Evolutionary conservation across 2,113 vertebrate species (phyloP).

Genomic region (Pyrgilauda ruficollis): DNA sequence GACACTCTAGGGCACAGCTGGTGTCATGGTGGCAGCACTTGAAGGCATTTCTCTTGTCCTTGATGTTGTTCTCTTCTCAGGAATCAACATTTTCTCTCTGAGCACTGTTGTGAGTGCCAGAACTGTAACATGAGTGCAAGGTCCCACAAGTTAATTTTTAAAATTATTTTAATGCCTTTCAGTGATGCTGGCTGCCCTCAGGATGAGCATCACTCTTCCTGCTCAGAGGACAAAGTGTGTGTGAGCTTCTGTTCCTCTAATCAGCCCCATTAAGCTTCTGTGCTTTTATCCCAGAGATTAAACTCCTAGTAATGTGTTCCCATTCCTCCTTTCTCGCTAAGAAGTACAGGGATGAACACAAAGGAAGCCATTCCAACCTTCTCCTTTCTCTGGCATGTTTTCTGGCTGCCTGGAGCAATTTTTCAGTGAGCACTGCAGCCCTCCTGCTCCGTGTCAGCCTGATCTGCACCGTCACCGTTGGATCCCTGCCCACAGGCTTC

Average conservation of each 20-base stretch:
- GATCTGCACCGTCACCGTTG: background rate
- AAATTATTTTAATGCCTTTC: background rate
- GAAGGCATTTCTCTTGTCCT: too few relatives aligned
- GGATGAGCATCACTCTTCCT: background rate
- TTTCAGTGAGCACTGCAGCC: background rate
- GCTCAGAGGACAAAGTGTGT: background rate
- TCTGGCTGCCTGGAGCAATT: background rate
- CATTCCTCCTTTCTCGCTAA: background rate
- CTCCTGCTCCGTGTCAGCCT: background rate
- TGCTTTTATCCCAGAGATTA: background rate
- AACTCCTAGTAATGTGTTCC: accelerated
- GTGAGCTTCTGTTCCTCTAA: background rate
- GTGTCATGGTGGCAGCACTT: background rate
- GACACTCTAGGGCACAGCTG: background rate
- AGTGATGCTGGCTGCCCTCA: background rate
- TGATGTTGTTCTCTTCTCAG: background rate
- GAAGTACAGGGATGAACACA: background rate
- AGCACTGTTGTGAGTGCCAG: background rate
- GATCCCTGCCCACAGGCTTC: background rate
- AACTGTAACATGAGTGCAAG: background rate
- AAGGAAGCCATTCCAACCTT: background rate
- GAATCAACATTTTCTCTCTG: background rate
- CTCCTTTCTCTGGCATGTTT: background rate
- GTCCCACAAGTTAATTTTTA: background rate
- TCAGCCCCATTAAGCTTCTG: background rate